Conservation (phyloP, 2,888 invertebrate species). For the Drosophila neutralis region DNA sequence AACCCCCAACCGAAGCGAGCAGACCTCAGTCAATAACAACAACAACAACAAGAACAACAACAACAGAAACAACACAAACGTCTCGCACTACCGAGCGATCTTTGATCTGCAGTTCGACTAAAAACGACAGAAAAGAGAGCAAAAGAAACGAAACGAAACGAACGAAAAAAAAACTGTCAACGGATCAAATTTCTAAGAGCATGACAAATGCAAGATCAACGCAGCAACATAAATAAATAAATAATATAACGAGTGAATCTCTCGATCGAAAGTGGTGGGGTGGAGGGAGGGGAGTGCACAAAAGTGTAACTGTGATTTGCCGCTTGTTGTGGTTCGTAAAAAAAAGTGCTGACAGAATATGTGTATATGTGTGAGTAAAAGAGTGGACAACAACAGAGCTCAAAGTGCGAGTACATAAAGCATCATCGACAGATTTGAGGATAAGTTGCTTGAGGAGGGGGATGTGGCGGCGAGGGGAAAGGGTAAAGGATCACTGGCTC, state of each 20-base stretch:
- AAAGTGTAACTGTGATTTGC: constrained; percentile 50
- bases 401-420: constrained; percentile 71
- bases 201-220: constrained; percentile 64
- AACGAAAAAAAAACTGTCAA: constrained; percentile 67
- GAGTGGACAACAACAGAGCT: constrained; percentile 10
- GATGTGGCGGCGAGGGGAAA: neutral
- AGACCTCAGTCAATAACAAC: constrained; percentile 33
- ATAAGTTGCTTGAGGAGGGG: neutral
- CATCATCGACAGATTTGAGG: constrained; percentile 45
- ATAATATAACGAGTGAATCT: constrained; percentile 34
- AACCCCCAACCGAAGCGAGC: constrained; percentile 51
- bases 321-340: constrained; percentile 2
- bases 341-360: constrained; percentile 48
- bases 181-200: constrained; percentile 76
- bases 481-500: constrained; percentile 15
- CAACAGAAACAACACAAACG: constrained; percentile 24
- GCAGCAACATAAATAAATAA: constrained; percentile 22
- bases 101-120: constrained; percentile 70
- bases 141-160: constrained; percentile 2
- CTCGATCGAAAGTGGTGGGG: constrained; percentile 11
- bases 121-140: constrained; percentile 4
- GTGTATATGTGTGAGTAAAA: neutral
- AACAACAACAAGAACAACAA: constrained; percentile 13
- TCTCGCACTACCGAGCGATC: constrained; percentile 69
- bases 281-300: constrained; percentile 21